phyloP scores from a whole-genome alignment of 2,888 invertebrate genomes.

The Andrena chrysosceles region DNA sequence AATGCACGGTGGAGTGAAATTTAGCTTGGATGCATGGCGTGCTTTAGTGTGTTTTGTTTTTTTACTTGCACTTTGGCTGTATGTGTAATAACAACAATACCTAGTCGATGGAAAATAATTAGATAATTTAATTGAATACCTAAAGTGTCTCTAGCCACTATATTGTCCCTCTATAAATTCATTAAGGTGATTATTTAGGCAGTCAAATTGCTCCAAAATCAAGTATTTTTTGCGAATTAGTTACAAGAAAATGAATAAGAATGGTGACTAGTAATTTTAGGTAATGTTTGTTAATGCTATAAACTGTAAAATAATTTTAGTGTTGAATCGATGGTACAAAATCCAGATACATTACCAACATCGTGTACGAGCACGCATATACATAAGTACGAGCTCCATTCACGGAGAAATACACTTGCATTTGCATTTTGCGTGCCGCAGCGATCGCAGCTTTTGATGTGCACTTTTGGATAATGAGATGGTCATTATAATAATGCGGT shows the following conservation, averaged over 20 bases:
- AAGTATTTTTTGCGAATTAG: too few species aligned
- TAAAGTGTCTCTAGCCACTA: not conserved
- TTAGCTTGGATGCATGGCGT: not conserved
- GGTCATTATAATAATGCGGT: conserved; percentile 35
- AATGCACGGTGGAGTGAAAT: not conserved
- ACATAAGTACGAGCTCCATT: not conserved
- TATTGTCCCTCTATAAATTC: not conserved
- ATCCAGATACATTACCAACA: conserved; percentile 5
- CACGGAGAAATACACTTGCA: conserved; percentile 6
- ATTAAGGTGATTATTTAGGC: too few species aligned
- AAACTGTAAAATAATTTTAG: too few species aligned
- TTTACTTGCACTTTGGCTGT: not conserved
- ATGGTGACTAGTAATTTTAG: too few species aligned
- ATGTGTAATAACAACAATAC: not conserved
- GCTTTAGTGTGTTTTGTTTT: not conserved
- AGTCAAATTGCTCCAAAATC: too few species aligned
- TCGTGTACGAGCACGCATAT: not conserved
- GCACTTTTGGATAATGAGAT: conserved; percentile 47
- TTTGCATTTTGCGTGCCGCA: conserved; percentile 37
- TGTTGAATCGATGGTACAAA: not conserved
- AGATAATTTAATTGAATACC: not conserved
- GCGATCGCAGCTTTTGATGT: conserved; percentile 45
- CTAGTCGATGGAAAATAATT: not conserved
- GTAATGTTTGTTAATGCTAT: too few species aligned
- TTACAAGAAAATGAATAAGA: too few species aligned